Evolutionary conservation across 1,140 invertebrate species (phyloP).

Genomic region (Drosophila tropicalis): DNA sequence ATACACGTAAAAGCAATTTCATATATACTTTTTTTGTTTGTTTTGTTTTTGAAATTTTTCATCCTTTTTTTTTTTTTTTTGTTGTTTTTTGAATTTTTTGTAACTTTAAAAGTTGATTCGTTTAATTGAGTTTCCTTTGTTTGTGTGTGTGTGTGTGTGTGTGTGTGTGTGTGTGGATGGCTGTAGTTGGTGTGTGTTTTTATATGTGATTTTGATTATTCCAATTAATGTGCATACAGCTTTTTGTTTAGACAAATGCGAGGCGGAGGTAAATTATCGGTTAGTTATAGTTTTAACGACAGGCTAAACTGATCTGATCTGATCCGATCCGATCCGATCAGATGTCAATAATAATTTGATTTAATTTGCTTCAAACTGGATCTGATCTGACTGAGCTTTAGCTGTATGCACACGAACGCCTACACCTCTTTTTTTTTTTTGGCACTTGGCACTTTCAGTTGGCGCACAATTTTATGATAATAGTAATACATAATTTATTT

Average conservation of each 20-base stretch:
- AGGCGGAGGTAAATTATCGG: slow-evolving; percentile 58
- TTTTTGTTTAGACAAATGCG: slow-evolving; percentile 31
- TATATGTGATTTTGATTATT: slow-evolving; percentile 17
- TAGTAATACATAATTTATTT: slow-evolving; percentile 5
- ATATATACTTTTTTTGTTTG: slow-evolving; percentile 17
- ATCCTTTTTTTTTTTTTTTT: slow-evolving; percentile 25
- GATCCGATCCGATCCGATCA: neutral
- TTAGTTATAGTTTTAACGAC: slow-evolving; percentile 23
- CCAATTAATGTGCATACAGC: slow-evolving; percentile 35
- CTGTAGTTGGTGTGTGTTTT: neutral
- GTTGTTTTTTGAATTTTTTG: slow-evolving; percentile 32
- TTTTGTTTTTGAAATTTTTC: slow-evolving; percentile 27
- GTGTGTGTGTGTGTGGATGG: slow-evolving; percentile 3
- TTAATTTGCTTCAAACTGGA: neutral
- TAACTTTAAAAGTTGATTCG: slow-evolving; percentile 78
- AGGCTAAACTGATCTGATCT: slow-evolving; percentile 2
- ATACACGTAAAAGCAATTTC: slow-evolving; percentile 71
- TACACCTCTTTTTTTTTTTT: neutral
- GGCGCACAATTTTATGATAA: neutral
- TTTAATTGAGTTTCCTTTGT: slow-evolving; percentile 64
- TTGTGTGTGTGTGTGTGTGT: slow-evolving; percentile 4
- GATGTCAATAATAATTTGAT: neutral
- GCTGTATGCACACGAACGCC: slow-evolving; percentile 17
- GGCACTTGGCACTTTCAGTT: slow-evolving; percentile 14
- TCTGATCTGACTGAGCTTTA: neutral